Percentiles rank a stretch among this genome's conserved stretches.
These are phyloP conservation scores for Corydoras sp. DNA, from an alignment of 2,113 vertebrate genomes.

Conservation along the genomic window DNA sequence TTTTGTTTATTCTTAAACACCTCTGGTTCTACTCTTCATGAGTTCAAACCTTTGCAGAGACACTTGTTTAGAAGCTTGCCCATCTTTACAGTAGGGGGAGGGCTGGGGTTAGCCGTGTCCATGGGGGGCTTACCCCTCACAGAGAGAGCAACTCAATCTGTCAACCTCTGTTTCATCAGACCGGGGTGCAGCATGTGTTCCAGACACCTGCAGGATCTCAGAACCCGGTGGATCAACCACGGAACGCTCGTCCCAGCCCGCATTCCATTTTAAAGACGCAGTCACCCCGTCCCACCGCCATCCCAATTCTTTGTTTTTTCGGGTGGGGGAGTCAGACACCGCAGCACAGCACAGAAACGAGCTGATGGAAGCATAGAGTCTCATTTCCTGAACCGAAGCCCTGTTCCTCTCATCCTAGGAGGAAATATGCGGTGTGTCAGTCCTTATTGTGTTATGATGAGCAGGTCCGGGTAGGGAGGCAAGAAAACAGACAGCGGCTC, in stretches of 20 bases:
- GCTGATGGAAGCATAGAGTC: slow-evolving; percentile 24
- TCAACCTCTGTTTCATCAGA: not conserved
- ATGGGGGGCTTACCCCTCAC: slow-evolving; percentile 3
- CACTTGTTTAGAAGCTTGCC: not conserved
- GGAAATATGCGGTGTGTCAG: slow-evolving; percentile 42
- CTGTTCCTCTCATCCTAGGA: slow-evolving; percentile 26
- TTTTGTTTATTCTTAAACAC: no score
- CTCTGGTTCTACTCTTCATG: no score
- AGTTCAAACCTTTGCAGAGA: no score
- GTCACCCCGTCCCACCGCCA: no score
- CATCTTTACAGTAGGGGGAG: not conserved
- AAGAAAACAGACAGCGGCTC: slow-evolving; percentile 17
- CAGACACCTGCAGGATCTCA: not conserved
- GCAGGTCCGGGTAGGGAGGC: slow-evolving; percentile 31
- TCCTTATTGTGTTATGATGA: slow-evolving; percentile 48
- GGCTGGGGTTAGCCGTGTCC: not conserved
- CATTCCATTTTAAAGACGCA: no score
- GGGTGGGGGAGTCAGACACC: slow-evolving; percentile 24
- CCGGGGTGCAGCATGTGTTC: not conserved
- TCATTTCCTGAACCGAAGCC: slow-evolving; percentile 29
- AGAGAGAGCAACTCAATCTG: not conserved
- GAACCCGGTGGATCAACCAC: not conserved
- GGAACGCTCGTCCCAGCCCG: not conserved
- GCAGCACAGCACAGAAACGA: slow-evolving; percentile 19
- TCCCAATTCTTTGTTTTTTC: no score